Conservation (phyloP, 2,797 vertebrate species). For the Labroides dimidiatus region DNA sequence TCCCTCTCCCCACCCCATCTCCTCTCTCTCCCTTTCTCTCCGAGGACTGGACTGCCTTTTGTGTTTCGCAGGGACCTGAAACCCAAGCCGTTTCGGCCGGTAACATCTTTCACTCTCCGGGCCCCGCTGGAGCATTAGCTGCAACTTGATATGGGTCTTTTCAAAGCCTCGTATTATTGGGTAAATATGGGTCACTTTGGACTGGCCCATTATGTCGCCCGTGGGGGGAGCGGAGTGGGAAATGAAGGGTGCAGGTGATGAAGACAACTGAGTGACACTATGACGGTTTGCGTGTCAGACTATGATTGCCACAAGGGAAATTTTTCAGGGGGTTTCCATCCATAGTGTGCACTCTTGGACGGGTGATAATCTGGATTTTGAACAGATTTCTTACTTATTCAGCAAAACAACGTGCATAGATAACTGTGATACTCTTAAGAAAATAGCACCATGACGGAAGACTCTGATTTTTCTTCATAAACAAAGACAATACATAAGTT, state of each 20-base stretch:
- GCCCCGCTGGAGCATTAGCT: conserved; percentile 84
- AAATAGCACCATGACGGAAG: too few species aligned
- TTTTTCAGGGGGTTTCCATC: conserved; percentile 50
- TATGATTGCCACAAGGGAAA: conserved; percentile 44
- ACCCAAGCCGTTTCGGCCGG: conserved; percentile 79
- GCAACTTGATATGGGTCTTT: conserved; percentile 83
- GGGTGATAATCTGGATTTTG: background rate
- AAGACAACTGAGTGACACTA: conserved; percentile 73
- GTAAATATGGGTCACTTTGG: conserved; percentile 87
- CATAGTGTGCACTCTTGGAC: conserved; percentile 25
- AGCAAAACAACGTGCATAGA: background rate
- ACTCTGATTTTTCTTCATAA: too few species aligned
- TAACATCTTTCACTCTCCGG: conserved; percentile 86
- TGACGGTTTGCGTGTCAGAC: conserved; percentile 54
- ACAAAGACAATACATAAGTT: too few species aligned
- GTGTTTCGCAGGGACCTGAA: conserved; percentile 78
- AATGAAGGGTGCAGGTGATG: conserved; percentile 73
- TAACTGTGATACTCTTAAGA: background rate
- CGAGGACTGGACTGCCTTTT: conserved; percentile 79
- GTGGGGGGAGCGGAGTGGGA: conserved; percentile 46
- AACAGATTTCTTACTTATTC: background rate
- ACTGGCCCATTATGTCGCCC: conserved; percentile 79
- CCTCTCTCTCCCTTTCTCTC: conserved; percentile 54
- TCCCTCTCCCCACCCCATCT: conserved; percentile 22
- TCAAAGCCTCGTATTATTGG: conserved; percentile 85